These are phyloP conservation scores for Chunga burmeisteri DNA, from an alignment of 2,113 vertebrate species.

Conservation along the genomic window DNA sequence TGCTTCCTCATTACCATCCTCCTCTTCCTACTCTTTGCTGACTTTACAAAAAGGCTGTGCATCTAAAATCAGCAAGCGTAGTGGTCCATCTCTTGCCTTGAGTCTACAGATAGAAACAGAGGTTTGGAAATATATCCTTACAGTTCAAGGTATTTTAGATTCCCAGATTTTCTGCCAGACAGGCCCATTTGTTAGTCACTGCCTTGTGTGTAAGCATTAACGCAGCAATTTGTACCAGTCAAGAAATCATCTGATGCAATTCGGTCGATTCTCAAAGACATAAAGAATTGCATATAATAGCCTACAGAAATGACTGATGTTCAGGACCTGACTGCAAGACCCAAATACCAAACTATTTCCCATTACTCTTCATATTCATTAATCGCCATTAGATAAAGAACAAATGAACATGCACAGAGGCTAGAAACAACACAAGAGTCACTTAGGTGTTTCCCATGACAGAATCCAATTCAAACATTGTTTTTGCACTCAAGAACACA, in stretches of 20 bases:
- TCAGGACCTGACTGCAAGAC: neutral
- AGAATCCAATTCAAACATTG: conserved; percentile 30
- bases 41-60: neutral
- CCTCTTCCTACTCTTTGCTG: neutral
- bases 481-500: conserved; percentile 33
- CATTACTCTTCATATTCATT: neutral
- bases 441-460: neutral
- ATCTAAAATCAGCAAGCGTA: neutral
- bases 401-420: neutral
- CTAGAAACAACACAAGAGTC: neutral
- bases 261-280: neutral
- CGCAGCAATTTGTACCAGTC: neutral
- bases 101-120: neutral
- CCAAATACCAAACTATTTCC: neutral
- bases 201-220: neutral
- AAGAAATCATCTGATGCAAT: neutral
- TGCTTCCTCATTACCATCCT: neutral
- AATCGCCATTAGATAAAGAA: neutral
- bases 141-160: neutral
- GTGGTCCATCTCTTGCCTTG: neutral
- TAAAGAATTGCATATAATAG: neutral
- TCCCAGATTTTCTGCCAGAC: neutral
- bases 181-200: neutral
- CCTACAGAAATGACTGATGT: neutral
- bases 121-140: neutral